A percentile compares a stretch with the other conserved stretches of the same genome.
These are phyloP conservation scores for Botia kubotai DNA, from an alignment of 2,797 vertebrate species.

Conservation along the genomic window DNA sequence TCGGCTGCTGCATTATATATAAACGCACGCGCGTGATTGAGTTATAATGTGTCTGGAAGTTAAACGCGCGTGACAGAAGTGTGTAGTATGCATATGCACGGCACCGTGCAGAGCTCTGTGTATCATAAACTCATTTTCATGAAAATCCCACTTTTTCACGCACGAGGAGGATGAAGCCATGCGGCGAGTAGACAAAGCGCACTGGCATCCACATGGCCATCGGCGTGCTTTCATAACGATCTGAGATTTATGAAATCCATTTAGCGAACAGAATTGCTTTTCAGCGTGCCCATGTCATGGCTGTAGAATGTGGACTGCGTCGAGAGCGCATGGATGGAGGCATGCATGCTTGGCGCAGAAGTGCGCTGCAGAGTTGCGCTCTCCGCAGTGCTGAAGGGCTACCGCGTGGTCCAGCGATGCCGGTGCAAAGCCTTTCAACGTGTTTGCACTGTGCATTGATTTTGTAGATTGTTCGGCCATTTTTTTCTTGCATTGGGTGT, in stretches of 20 bases:
- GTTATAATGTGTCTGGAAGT: conserved; percentile 35
- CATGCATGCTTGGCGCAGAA: conserved; percentile 40
- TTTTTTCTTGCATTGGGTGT: conserved; percentile 25
- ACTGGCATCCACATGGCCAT: conserved; percentile 52
- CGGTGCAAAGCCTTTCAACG: conserved; percentile 35
- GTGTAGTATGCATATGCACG: conserved; percentile 1
- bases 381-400: conserved; percentile 50
- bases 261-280: conserved; percentile 23
- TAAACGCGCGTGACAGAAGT: conserved; percentile 35
- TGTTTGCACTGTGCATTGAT: conserved; percentile 33
- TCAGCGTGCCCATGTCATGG: conserved; percentile 36
- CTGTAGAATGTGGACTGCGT: conserved; percentile 22
- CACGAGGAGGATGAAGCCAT: conserved; percentile 46
- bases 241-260: conserved; percentile 40
- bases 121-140: conserved; percentile 10
- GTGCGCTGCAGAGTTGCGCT: conserved; percentile 48
- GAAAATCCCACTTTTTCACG: conserved; percentile 32
- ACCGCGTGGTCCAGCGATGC: conserved; percentile 46
- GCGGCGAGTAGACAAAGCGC: conserved; percentile 58
- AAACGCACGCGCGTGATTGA: conserved; percentile 37
- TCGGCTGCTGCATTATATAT: conserved; percentile 71
- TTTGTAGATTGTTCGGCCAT: conserved; percentile 37
- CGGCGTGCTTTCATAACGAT: conserved; percentile 18
- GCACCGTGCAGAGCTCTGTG: not conserved
- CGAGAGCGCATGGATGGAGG: conserved; percentile 29